Evolutionary conservation across 2,113 vertebrate species (phyloP).

Genomic region (Gasterosteus aculeatus): DNA sequence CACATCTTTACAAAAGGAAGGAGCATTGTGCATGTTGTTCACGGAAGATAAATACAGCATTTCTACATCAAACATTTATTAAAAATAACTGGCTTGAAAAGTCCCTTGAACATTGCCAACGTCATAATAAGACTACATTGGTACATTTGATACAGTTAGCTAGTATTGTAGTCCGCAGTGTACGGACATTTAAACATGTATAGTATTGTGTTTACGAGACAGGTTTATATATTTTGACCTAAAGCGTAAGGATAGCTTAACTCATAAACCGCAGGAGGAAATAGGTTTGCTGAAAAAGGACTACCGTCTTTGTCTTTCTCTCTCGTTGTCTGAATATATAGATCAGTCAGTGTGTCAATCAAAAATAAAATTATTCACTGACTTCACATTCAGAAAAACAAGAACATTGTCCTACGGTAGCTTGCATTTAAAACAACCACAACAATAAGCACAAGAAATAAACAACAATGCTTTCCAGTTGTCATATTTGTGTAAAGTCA

Average conservation of each 20-base stretch:
- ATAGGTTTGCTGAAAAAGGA: neutral
- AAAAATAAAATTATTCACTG: neutral
- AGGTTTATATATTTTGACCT: constrained; percentile 15
- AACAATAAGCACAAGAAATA: constrained; percentile 25
- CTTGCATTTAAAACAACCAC: constrained; percentile 1
- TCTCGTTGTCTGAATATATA: constrained; percentile 9
- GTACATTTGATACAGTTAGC: constrained; percentile 36
- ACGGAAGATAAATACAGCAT: constrained; percentile 61
- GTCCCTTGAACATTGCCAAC: constrained; percentile 48
- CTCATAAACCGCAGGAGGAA: constrained; percentile 18
- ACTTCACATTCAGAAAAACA: constrained; percentile 15
- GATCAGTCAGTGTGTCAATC: constrained; percentile 15
- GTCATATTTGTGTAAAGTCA: constrained; percentile 17
- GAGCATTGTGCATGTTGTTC: constrained; percentile 61
- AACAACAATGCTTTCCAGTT: constrained; percentile 12
- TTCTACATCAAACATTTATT: constrained; percentile 66
- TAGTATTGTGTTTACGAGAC: constrained; percentile 41
- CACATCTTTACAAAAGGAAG: constrained; percentile 73
- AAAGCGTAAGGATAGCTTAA: constrained; percentile 13
- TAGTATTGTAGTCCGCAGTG: constrained; percentile 25
- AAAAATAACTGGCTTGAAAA: constrained; percentile 67
- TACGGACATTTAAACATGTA: constrained; percentile 54
- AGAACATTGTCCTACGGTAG: neutral
- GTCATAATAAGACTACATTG: constrained; percentile 41
- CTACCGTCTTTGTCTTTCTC: constrained; percentile 21